Evolutionary conservation across 2,113 vertebrate species (phyloP).

Genomic region (Phaetusa simplex): DNA sequence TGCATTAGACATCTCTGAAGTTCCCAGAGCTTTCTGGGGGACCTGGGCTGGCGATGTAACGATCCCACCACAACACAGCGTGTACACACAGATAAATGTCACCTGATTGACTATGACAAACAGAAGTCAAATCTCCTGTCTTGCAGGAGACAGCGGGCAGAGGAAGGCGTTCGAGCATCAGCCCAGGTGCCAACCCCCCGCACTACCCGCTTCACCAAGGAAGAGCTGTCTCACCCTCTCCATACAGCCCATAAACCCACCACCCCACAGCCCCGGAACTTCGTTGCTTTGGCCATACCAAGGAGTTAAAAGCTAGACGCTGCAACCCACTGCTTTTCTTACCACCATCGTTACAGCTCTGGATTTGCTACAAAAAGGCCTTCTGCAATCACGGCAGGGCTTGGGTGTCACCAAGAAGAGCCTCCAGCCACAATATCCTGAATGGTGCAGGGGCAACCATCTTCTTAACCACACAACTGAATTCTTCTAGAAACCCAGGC

Average conservation of each 20-base stretch:
- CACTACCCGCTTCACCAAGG: fast-evolving
- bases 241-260: background rate
- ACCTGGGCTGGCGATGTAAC: fast-evolving
- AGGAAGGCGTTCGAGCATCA: background rate
- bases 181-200: background rate
- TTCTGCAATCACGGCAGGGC: background rate
- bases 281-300: background rate
- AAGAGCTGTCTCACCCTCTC: background rate
- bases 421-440: background rate
- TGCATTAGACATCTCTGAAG: background rate
- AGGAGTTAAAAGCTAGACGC: background rate
- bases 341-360: background rate
- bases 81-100: background rate
- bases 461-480: background rate
- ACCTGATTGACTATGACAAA: background rate
- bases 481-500: background rate
- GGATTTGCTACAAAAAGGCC: background rate
- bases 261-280: background rate
- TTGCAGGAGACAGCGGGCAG: background rate
- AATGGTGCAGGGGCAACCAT: background rate
- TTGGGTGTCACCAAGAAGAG: background rate
- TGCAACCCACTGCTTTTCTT: background rate
- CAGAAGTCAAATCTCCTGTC: background rate
- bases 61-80: background rate
- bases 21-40: background rate